Evolutionary conservation across 1,140 invertebrate species (phyloP).

Genomic region (Atta cephalotes): DNA sequence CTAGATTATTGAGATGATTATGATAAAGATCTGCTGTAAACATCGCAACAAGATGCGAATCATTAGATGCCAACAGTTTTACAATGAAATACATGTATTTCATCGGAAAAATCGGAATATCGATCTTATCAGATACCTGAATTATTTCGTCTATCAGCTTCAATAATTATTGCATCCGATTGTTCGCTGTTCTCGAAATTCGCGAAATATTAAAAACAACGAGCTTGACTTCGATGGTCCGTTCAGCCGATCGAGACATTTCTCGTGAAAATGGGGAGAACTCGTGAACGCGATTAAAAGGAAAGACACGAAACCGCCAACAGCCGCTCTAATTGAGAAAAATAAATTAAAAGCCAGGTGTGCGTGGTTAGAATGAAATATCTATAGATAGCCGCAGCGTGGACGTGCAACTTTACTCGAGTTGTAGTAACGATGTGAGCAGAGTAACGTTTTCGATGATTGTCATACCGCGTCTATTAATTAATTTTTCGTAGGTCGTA

Average conservation of each 20-base stretch:
- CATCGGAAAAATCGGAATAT: slow-evolving; percentile 11
- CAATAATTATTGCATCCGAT: slow-evolving; percentile 20
- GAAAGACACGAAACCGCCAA: neutral
- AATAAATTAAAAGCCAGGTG: slow-evolving; percentile 55
- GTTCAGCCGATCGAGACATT: neutral
- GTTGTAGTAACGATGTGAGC: neutral
- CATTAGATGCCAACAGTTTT: neutral
- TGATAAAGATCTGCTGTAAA: neutral
- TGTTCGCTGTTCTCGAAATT: neutral
- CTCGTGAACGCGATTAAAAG: slow-evolving; percentile 24
- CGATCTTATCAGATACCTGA: neutral
- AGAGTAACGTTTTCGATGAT: slow-evolving; percentile 52
- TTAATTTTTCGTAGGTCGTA: slow-evolving; percentile 41
- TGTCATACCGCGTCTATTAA: slow-evolving; percentile 50
- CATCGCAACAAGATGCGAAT: neutral
- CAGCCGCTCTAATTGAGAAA: slow-evolving; percentile 28
- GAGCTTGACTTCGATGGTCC: neutral
- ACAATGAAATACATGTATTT: neutral
- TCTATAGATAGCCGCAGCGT: neutral
- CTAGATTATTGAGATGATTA: too few relatives aligned
- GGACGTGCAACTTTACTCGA: slow-evolving; percentile 8
- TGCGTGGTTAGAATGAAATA: slow-evolving; percentile 1
- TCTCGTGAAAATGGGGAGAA: neutral
- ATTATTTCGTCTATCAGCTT: neutral
- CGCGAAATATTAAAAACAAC: slow-evolving; percentile 33